A percentile compares a stretch with the other conserved stretches of the same genome.
Evolutionary conservation across 2,888 invertebrate genomes (phyloP).

Genomic region (Pammene aurita): DNA sequence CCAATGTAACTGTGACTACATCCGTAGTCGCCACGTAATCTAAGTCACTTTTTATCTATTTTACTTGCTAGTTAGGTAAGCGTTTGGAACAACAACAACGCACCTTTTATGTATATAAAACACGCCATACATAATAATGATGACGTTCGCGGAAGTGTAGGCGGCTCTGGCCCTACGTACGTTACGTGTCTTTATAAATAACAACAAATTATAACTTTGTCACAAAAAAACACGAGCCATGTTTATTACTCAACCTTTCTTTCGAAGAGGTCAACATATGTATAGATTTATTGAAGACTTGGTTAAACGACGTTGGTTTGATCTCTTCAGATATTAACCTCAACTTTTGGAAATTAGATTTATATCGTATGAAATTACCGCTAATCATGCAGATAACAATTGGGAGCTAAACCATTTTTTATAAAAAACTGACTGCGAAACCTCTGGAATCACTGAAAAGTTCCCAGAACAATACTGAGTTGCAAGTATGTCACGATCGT

Average conservation of each 20-base stretch:
- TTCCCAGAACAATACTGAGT: not conserved
- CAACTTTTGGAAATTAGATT: no score
- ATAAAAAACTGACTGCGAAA: not conserved
- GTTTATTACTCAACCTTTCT: no score
- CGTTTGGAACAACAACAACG: no score
- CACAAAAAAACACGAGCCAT: not conserved
- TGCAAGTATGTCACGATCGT: constrained; percentile 16
- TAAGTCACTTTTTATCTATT: not conserved
- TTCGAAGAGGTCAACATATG: no score
- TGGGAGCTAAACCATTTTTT: no score
- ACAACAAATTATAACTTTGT: not conserved
- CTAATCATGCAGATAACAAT: no score
- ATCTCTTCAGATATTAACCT: no score
- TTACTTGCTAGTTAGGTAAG: not conserved
- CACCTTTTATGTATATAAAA: constrained; percentile 45
- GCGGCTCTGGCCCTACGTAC: constrained; percentile 50
- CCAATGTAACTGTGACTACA: not conserved
- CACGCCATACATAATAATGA: constrained; percentile 63
- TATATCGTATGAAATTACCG: no score
- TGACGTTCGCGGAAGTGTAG: constrained; percentile 67
- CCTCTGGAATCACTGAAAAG: not conserved
- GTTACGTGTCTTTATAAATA: constrained; percentile 34
- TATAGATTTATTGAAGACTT: no score
- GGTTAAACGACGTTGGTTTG: no score
- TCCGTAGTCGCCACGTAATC: not conserved